Evolutionary conservation across 2,888 invertebrate species (phyloP).

Genomic region (Odontocerum albicorne): DNA sequence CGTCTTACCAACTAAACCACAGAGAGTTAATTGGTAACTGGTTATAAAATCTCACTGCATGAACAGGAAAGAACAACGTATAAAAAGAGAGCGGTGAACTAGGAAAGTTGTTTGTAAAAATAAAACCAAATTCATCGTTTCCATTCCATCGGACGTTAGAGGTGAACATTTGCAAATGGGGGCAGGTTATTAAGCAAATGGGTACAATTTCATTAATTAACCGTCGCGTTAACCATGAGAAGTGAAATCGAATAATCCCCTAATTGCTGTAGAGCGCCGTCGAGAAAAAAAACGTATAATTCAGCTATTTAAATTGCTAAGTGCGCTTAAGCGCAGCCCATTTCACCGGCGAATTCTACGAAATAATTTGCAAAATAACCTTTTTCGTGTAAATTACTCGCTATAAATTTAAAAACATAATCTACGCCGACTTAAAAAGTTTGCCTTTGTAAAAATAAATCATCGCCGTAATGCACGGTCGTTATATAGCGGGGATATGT

Average conservation of each 20-base stretch:
- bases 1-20: too few species aligned
- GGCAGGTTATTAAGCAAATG: too few species aligned
- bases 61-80: too few species aligned
- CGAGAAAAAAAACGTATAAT: conserved; percentile 13
- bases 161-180: too few species aligned
- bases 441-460: conserved; percentile 31
- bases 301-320: conserved; percentile 20
- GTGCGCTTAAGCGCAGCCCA: conserved; percentile 13
- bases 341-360: conserved; percentile 18
- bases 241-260: conserved; percentile 13
- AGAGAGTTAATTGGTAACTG: too few species aligned
- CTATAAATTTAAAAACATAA: conserved; percentile 30
- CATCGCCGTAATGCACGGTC: conserved; percentile 21
- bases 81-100: too few species aligned
- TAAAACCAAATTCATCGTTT: too few species aligned
- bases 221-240: not conserved
- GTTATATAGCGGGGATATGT: too few species aligned
- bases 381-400: conserved; percentile 30
- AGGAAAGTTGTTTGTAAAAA: too few species aligned
- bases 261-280: conserved; percentile 5
- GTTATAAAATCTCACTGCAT: too few species aligned
- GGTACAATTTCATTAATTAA: not conserved
- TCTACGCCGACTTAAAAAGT: conserved; percentile 35
- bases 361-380: conserved; percentile 28
- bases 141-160: too few species aligned